Evolutionary conservation across 2,113 vertebrate species (phyloP).

Genomic region (Phylloscopus trochilus): DNA sequence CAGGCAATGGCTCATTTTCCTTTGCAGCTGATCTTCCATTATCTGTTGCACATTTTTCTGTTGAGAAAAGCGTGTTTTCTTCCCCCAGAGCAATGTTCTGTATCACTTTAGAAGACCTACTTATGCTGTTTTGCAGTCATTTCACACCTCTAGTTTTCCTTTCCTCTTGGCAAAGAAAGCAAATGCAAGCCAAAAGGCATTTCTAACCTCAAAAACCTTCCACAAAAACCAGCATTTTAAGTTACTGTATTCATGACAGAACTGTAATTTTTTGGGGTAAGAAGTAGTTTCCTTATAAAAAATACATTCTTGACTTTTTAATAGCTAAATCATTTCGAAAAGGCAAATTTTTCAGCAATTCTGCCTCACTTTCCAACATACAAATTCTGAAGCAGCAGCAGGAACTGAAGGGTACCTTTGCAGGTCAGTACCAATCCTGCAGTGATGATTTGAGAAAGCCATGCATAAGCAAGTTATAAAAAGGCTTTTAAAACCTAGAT

Average conservation of each 20-base stretch:
- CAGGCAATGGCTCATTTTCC: neutral
- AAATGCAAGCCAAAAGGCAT: neutral
- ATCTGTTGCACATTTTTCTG: neutral
- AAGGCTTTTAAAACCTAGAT: neutral
- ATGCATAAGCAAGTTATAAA: neutral
- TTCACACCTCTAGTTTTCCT: neutral
- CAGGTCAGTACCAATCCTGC: neutral
- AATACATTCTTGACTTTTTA: neutral
- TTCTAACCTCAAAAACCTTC: neutral
- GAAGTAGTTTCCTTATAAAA: neutral
- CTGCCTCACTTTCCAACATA: neutral
- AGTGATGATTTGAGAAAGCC: neutral
- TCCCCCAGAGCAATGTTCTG: neutral
- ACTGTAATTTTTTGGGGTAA: neutral
- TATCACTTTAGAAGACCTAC: neutral
- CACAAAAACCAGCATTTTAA: neutral
- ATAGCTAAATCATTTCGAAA: neutral
- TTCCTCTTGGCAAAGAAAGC: neutral
- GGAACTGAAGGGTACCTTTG: neutral
- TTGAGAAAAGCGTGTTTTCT: neutral
- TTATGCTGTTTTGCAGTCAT: neutral
- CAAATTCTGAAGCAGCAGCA: neutral
- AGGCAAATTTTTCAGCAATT: neutral
- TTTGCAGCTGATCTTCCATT: neutral
- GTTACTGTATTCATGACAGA: neutral